Conservation (phyloP, 2,113 vertebrate species). For the Cairina moschata region DNA sequence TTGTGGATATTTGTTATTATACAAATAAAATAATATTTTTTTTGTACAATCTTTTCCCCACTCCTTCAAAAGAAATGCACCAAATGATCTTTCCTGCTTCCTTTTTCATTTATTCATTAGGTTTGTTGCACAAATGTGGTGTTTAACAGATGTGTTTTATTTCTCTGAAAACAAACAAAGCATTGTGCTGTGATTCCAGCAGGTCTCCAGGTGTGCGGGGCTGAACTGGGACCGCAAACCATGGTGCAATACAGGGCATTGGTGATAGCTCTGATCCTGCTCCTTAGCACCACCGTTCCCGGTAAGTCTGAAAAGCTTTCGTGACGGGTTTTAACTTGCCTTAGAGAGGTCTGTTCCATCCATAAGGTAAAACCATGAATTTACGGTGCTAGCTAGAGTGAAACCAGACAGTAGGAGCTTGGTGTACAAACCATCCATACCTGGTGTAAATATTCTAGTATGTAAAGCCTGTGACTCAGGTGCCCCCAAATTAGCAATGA, state of each 20-base stretch:
- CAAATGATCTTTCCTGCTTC: not conserved
- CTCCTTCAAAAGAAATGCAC: not conserved
- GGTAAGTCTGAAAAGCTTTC: conserved; percentile 54
- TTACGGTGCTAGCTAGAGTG: rapidly evolving
- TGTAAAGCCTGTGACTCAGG: not conserved
- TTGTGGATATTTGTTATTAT: not conserved
- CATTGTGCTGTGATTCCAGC: not conserved
- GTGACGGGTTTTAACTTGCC: not conserved
- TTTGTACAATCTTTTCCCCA: not conserved
- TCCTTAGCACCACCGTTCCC: conserved; percentile 28
- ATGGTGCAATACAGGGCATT: conserved; percentile 62
- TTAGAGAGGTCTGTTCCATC: not conserved
- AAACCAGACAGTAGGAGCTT: not conserved
- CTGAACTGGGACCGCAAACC: not conserved
- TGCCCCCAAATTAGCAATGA: not conserved
- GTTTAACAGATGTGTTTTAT: not conserved
- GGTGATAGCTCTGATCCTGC: conserved; percentile 60
- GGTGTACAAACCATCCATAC: not conserved
- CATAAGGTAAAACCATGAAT: not conserved
- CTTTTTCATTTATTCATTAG: not conserved
- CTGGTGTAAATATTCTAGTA: not conserved
- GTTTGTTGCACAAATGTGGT: not conserved
- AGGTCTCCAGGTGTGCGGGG: not conserved
- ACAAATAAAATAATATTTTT: not conserved
- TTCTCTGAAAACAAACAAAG: not conserved